A percentile compares a stretch with the other conserved stretches of the same genome.
Conservation (phyloP, 35 echinoderm and acorn worm species). For the Apostichopus californicus region DNA sequence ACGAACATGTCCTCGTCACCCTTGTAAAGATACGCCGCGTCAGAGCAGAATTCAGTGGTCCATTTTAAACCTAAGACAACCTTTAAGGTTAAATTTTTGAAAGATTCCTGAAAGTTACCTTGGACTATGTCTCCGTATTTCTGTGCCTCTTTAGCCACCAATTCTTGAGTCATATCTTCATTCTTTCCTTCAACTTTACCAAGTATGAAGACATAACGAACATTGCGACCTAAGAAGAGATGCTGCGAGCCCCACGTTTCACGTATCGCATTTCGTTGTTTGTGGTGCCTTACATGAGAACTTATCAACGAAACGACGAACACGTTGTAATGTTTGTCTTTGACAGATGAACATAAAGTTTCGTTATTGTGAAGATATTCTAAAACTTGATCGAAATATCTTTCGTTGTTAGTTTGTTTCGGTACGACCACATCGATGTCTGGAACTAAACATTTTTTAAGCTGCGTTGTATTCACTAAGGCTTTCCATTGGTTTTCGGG, state of each 20-base stretch:
- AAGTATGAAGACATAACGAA: conserved; percentile 44
- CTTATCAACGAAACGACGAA: conserved; percentile 40
- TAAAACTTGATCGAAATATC: conserved; percentile 42
- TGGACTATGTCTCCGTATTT: conserved; percentile 66
- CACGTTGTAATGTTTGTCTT: neutral
- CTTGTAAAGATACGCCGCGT: conserved; percentile 57
- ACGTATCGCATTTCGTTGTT: conserved; percentile 49
- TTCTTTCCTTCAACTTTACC: neutral
- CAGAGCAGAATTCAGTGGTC: conserved; percentile 28
- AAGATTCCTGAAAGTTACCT: conserved; percentile 59
- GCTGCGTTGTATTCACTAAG: neutral
- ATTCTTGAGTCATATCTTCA: neutral
- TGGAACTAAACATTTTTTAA: conserved; percentile 13
- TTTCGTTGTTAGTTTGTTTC: conserved; percentile 11
- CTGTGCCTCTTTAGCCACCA: conserved; percentile 12
- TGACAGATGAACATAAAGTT: neutral
- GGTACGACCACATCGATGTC: conserved; percentile 60
- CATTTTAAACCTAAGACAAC: conserved; percentile 58
- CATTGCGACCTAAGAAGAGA: conserved; percentile 11
- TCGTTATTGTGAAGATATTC: conserved; percentile 29
- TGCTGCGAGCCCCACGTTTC: conserved; percentile 45
- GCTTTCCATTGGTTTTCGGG: neutral
- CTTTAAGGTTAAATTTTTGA: conserved; percentile 60
- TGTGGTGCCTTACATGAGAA: conserved; percentile 6
- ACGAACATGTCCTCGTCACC: conserved; percentile 72